phyloP scores from a whole-genome alignment of 2,888 invertebrate genomes.

The Habroteleia sp. region DNA sequence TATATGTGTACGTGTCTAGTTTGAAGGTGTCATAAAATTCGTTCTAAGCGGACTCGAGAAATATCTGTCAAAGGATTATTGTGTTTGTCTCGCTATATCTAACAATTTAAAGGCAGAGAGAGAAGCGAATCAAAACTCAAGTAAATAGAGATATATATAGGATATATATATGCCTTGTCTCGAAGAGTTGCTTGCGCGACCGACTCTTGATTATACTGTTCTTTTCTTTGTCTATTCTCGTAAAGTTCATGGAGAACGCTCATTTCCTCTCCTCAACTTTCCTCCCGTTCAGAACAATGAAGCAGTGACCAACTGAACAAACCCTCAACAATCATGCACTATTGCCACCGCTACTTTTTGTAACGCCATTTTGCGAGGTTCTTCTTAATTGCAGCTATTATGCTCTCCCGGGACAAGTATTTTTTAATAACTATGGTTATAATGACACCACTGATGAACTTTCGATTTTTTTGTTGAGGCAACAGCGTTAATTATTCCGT shows the following conservation, averaged over 20 bases:
- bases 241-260: constrained; percentile 15
- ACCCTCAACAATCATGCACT: constrained; percentile 37
- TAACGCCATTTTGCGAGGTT: constrained; percentile 7
- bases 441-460: constrained; percentile 37
- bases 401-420: constrained; percentile 13
- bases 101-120: too few species aligned
- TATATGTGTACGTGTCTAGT: too few species aligned
- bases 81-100: too few species aligned
- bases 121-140: too few species aligned
- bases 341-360: constrained; percentile 13
- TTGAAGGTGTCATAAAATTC: too few species aligned
- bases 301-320: constrained; percentile 20
- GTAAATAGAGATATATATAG: too few species aligned
- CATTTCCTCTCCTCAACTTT: too few species aligned
- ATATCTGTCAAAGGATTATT: too few species aligned
- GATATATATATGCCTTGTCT: too few species aligned
- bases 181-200: too few species aligned
- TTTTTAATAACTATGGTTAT: constrained; percentile 26
- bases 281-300: constrained; percentile 36
- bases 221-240: constrained; percentile 35
- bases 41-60: too few species aligned
- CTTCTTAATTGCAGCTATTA: constrained; percentile 46
- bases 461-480: background rate
- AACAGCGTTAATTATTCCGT: constrained; percentile 24
- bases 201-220: too few species aligned